Conservation (phyloP, 2,888 invertebrate species). For the Agrotis exclamationis region DNA sequence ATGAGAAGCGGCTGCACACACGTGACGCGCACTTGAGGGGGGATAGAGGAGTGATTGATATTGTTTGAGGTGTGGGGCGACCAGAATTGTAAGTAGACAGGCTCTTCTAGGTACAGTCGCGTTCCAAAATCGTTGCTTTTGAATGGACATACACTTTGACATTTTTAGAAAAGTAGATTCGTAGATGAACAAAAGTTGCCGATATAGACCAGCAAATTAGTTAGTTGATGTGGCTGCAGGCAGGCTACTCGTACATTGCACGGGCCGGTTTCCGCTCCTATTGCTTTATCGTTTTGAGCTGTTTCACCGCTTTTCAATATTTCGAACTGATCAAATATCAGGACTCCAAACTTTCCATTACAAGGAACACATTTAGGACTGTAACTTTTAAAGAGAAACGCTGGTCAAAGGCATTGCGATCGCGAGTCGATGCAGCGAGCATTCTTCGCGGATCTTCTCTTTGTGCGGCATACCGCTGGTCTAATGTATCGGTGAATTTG, state of each 20-base stretch:
- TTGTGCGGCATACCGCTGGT: conserved; percentile 28
- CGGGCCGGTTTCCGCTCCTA: no score
- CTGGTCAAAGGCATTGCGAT: conserved; percentile 40
- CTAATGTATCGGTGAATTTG: conserved; percentile 15
- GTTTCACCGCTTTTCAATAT: no score
- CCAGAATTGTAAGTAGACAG: not conserved
- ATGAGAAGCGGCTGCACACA: conserved; percentile 40
- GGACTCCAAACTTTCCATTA: conserved; percentile 27
- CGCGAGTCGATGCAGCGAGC: conserved; percentile 14
- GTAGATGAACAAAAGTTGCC: no score
- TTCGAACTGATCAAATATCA: not conserved
- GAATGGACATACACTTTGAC: no score
- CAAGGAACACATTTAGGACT: conserved; percentile 5
- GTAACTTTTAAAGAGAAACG: conserved; percentile 42
- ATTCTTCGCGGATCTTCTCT: conserved; percentile 43
- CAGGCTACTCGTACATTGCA: no score
- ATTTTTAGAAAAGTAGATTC: no score
- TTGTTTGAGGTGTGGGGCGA: conserved; percentile 20
- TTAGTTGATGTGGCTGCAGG: no score
- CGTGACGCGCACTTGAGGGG: conserved; percentile 31
- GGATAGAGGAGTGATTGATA: conserved; percentile 44
- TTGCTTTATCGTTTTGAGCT: no score
- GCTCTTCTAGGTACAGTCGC: no score
- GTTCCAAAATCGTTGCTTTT: no score
- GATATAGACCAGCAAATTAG: no score